A percentile compares a stretch with the other conserved stretches of the same genome.
phyloP scores from a whole-genome alignment of 2,888 invertebrate species.

The Ceratothoa steindachneri region DNA sequence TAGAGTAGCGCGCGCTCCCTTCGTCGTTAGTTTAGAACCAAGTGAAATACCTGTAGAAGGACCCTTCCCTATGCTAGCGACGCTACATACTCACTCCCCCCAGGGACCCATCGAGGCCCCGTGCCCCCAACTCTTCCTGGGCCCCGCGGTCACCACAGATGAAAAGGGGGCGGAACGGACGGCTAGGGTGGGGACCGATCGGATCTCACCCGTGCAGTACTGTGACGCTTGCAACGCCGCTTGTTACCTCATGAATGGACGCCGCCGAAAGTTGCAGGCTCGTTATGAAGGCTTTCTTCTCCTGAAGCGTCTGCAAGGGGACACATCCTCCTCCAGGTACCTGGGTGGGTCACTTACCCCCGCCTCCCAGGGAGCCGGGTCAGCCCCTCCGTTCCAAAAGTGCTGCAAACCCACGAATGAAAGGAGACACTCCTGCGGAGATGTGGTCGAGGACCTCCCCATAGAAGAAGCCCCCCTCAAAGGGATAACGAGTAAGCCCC shows the following conservation, averaged over 20 bases:
- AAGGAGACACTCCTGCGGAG: slow-evolving; percentile 26
- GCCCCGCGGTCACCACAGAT: too few relatives aligned
- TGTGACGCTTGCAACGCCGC: slow-evolving; percentile 44
- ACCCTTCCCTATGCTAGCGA: too few relatives aligned
- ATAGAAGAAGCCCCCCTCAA: not conserved
- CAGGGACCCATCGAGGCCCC: too few relatives aligned
- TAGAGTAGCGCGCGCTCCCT: too few relatives aligned
- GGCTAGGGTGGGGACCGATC: not conserved
- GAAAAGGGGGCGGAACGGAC: too few relatives aligned
- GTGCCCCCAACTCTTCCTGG: too few relatives aligned
- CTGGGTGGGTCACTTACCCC: not conserved
- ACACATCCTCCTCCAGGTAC: not conserved
- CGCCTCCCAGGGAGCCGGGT: not conserved
- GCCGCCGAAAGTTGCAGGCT: slow-evolving; percentile 41
- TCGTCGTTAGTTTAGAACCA: too few relatives aligned
- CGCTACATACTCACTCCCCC: too few relatives aligned
- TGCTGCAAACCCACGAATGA: slow-evolving; percentile 7
- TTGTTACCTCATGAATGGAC: slow-evolving; percentile 39
- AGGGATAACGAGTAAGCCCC: not conserved
- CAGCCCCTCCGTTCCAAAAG: not conserved
- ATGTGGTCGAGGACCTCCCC: slow-evolving; percentile 9
- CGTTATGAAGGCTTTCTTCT: slow-evolving; percentile 44
- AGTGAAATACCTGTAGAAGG: too few relatives aligned
- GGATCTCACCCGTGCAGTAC: slow-evolving; percentile 15
- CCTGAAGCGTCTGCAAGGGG: slow-evolving; percentile 25